A percentile compares a stretch with the other conserved stretches of the same genome.
Conservation (phyloP, 2,797 vertebrate species). For the Cyprinella venusta region DNA sequence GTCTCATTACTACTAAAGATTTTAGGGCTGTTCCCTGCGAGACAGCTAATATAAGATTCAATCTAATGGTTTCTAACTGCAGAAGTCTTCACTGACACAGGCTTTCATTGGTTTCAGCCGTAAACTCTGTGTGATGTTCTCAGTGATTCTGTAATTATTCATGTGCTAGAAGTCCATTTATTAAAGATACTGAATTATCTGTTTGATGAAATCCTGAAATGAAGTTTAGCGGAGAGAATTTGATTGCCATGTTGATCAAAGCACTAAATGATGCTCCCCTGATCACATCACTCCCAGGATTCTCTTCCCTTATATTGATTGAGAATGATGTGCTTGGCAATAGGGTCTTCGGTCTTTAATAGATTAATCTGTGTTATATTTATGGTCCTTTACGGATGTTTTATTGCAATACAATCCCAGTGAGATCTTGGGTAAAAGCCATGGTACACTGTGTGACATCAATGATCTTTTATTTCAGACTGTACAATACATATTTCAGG, state of each 20-base stretch:
- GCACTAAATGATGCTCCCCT: not conserved
- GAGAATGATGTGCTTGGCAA: not conserved
- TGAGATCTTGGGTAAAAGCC: not conserved
- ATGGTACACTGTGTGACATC: not conserved
- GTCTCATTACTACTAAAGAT: slow-evolving; percentile 16
- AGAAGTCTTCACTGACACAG: not conserved
- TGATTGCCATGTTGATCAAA: not conserved
- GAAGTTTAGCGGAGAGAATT: not conserved
- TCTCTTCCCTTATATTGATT: not conserved
- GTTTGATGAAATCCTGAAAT: slow-evolving; percentile 14
- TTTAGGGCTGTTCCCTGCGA: slow-evolving; percentile 17
- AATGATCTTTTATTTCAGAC: not conserved
- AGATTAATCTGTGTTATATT: not conserved
- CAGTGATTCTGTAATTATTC: not conserved
- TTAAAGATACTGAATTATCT: not conserved
- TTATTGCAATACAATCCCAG: not conserved
- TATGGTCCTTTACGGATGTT: not conserved
- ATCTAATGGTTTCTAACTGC: slow-evolving; percentile 21
- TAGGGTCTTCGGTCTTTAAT: not conserved
- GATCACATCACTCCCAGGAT: slow-evolving; percentile 12
- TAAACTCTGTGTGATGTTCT: slow-evolving; percentile 28
- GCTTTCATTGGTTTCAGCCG: not conserved
- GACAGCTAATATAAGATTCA: slow-evolving; percentile 15
- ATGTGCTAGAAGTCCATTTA: not conserved
- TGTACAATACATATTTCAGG: not conserved